phyloP scores from a whole-genome alignment of 2,888 invertebrate genomes.

The Lucinisca nassula region DNA sequence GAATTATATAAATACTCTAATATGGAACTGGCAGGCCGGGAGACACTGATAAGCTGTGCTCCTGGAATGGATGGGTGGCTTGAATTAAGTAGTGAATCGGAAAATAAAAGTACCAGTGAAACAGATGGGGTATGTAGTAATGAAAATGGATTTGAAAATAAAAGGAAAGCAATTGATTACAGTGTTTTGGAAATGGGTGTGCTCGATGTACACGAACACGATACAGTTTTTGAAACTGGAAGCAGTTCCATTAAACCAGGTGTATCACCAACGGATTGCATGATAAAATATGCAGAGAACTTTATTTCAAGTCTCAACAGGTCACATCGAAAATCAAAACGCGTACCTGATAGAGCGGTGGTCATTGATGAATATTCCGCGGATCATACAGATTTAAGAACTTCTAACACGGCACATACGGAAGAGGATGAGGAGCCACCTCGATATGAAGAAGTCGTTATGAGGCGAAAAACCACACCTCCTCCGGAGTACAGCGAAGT shows the following conservation, averaged over 20 bases:
- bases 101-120: not conserved
- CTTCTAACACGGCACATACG: not conserved
- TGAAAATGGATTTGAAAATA: too few relatives aligned
- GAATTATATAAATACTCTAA: not conserved
- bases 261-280: not conserved
- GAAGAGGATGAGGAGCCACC: conserved; percentile 3
- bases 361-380: not conserved
- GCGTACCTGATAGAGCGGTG: not conserved
- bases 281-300: not conserved
- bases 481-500: conserved; percentile 15
- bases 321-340: not conserved
- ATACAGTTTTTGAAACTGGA: not conserved
- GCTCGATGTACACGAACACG: not conserved
- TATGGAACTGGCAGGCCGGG: not conserved
- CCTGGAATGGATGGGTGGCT: not conserved
- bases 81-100: not conserved
- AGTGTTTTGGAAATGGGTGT: not conserved
- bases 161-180: not conserved
- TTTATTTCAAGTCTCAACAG: not conserved
- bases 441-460: not conserved
- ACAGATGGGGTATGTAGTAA: too few relatives aligned
- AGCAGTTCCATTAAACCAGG: too few relatives aligned
- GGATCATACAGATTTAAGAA: not conserved
- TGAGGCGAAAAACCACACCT: not conserved
- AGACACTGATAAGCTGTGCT: not conserved